These are phyloP conservation scores for Eurypyga helias DNA, from an alignment of 2,113 vertebrate species.

Conservation along the genomic window DNA sequence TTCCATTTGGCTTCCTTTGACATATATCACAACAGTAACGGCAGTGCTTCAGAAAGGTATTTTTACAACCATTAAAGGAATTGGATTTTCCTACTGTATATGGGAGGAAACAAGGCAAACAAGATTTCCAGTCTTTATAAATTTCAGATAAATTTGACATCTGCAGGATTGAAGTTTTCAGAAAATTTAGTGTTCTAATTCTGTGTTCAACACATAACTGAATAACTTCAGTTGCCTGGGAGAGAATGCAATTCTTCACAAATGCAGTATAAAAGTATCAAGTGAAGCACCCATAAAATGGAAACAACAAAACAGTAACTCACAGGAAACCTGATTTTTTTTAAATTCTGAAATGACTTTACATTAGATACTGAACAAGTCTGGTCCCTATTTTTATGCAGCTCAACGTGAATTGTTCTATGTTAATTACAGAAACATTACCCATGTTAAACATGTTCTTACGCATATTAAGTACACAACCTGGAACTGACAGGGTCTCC, in stretches of 20 bases:
- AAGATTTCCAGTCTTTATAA: background rate
- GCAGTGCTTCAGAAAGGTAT: background rate
- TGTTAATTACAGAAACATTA: background rate
- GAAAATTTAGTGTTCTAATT: background rate
- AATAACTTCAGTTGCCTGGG: background rate
- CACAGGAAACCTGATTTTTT: background rate
- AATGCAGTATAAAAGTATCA: background rate
- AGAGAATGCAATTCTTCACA: background rate
- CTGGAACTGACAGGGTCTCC: background rate
- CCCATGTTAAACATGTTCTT: background rate
- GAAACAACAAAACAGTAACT: background rate
- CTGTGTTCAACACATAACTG: background rate
- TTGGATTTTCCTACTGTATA: background rate
- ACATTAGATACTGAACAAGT: background rate
- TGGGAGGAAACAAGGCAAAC: background rate
- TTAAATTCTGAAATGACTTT: background rate
- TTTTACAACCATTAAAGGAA: background rate
- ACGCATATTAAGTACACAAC: background rate
- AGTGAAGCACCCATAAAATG: background rate
- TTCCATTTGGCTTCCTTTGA: background rate
- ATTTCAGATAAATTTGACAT: background rate
- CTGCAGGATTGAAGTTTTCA: background rate
- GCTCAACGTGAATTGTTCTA: rapidly evolving
- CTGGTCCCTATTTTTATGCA: background rate
- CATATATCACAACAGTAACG: background rate